A percentile compares a stretch with the other conserved stretches of the same genome.
phyloP scores from a whole-genome alignment of 37 sponge, comb jelly and placozoan genomes.

The Hormiphora californensis region DNA sequence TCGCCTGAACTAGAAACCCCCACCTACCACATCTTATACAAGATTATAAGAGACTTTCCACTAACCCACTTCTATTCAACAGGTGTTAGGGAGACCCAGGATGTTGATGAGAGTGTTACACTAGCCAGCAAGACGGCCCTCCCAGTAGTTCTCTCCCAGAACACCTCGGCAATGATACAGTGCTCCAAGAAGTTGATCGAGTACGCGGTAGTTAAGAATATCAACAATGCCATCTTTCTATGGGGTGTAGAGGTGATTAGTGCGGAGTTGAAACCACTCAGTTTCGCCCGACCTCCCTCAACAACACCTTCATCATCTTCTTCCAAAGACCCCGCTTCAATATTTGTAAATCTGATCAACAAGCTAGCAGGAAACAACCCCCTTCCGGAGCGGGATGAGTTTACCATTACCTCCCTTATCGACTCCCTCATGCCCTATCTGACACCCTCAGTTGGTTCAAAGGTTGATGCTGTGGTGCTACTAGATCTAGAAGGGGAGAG shows the following conservation, averaged over 20 bases:
- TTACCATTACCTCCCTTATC: not conserved
- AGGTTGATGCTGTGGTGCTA: slow-evolving; percentile 1
- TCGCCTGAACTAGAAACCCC: too few relatives aligned
- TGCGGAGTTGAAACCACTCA: not conserved
- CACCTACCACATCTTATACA: too few relatives aligned
- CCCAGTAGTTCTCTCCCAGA: not conserved
- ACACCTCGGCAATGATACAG: not conserved
- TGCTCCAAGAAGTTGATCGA: slow-evolving; percentile 30
- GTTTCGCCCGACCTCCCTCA: not conserved
- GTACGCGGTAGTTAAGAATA: slow-evolving; percentile 4
- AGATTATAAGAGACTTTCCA: too few relatives aligned
- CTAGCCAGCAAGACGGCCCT: not conserved
- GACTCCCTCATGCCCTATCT: not conserved
- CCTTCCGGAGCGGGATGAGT: not conserved
- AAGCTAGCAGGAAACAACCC: slow-evolving; percentile 44
- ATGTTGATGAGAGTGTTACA: not conserved
- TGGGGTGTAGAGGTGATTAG: slow-evolving; percentile 35
- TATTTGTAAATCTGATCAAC: not conserved
- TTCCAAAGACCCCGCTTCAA: not conserved
- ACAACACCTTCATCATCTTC: not conserved
- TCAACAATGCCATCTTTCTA: not conserved
- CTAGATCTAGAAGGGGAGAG: slow-evolving; percentile 1
- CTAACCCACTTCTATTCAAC: not conserved
- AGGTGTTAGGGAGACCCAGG: slow-evolving; percentile 39
- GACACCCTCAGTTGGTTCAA: not conserved